Base-by-base conservation (phyloP, 2,888 invertebrate genomes). In the Chironomus tentans region DNA sequence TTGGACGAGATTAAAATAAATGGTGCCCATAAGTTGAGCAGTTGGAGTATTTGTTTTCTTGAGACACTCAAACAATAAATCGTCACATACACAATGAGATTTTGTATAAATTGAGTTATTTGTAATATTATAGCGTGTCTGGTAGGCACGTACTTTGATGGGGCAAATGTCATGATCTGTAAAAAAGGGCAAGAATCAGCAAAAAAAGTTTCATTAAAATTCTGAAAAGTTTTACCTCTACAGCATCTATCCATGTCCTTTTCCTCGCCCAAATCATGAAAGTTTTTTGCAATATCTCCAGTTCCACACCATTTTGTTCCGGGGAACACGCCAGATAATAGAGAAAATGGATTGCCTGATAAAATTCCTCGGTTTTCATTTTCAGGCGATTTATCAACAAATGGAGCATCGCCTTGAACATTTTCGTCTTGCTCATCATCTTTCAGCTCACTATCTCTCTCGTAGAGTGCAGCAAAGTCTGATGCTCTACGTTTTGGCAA, bases 301-400 rank as follows among this genome's bases (percentile, higher is more conserved):
- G 93, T 91, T 18, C 96, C 96, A 81, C 96, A 97, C 94, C 94
- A 95, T 83, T 94, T 94, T 56, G 94, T 95, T 78, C 94, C 94
- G 84, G 94, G 94, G 81, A 93, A 87, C 78, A 94, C 93, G 48
- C 93, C 93, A 81, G 90, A 92, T 70, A 93, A 85, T 78, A 93
- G 81, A 0, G 91, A 89, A 48, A 91, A 86, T 6, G 91, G 90
- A 81, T 91, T 78, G 89, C 88, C 0, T 86, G 87, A 78, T 88
- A 86, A 78, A 88, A 82, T 22, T 38, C 70, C 78, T 13, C 61
- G 22, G 21, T 61, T 62, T 15, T 73, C 47, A 7, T 71, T 70
- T 10, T 76, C 76, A 5, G 69, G 21, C 4, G 76, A 18, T 15
- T 62, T 38, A 21, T 21, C 68, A 13, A 46, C 47, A 7, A 15